These are phyloP conservation scores for Lobophora halterata DNA, from an alignment of 2,888 invertebrate genomes.

Conservation along the genomic window DNA sequence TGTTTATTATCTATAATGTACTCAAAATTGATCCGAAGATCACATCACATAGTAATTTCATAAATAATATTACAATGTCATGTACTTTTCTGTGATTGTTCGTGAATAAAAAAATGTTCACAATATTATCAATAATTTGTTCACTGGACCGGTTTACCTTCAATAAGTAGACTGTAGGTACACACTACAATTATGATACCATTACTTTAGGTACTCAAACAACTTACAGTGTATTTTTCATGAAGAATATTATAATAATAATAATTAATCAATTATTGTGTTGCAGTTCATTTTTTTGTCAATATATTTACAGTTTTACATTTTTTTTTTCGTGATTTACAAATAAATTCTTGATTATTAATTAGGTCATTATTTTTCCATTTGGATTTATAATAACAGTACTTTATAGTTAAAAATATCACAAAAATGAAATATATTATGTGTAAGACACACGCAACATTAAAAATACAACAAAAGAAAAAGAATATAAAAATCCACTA, in stretches of 20 bases:
- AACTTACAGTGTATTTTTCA: constrained; percentile 78
- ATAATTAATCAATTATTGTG: constrained; percentile 68
- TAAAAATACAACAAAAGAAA: constrained; percentile 80
- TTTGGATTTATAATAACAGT: constrained; percentile 80
- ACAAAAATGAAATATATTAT: constrained; percentile 82
- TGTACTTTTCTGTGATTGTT: constrained; percentile 79
- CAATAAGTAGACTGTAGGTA: constrained; percentile 70
- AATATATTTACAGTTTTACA: constrained; percentile 82
- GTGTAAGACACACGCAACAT: constrained; percentile 82
- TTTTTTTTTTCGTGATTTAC: constrained; percentile 79
- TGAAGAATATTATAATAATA: constrained; percentile 65
- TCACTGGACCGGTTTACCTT: constrained; percentile 79
- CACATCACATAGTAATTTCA: constrained; percentile 87
- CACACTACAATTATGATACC: constrained; percentile 74
- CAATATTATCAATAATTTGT: constrained; percentile 80
- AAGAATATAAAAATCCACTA: constrained; percentile 80
- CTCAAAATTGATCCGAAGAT: constrained; percentile 87
- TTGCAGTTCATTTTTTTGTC: constrained; percentile 79
- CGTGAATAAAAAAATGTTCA: constrained; percentile 80
- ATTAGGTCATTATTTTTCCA: constrained; percentile 80
- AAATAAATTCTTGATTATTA: constrained; percentile 81
- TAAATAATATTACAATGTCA: constrained; percentile 82
- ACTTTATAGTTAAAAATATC: constrained; percentile 82
- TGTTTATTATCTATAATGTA: constrained; percentile 88
- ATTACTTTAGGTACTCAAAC: constrained; percentile 70